Evolutionary conservation across 2,113 vertebrate species (phyloP).

Genomic region (Ibidorhyncha struthersii): DNA sequence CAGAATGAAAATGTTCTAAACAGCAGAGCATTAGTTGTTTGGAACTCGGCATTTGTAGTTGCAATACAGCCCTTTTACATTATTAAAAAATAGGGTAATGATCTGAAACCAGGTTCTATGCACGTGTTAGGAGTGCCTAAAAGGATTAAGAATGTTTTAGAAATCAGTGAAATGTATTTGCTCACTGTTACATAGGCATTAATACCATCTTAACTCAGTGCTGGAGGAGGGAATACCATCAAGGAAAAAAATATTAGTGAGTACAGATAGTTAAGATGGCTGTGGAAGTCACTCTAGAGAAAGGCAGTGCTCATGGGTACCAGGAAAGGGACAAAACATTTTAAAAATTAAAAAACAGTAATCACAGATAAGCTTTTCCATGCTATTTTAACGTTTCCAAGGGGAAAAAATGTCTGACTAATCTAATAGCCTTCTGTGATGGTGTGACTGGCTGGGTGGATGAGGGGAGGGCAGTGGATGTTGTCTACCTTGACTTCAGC

Average conservation of each 20-base stretch:
- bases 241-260: background rate
- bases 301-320: background rate
- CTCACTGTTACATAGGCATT: background rate
- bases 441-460: too few relatives aligned
- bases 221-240: background rate
- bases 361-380: background rate
- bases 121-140: background rate
- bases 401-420: too few relatives aligned
- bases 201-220: background rate
- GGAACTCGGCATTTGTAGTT: background rate
- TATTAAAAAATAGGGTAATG: background rate
- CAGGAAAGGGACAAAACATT: background rate
- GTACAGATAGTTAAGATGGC: background rate
- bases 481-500: too few relatives aligned
- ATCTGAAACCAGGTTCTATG: background rate
- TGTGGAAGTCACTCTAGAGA: background rate
- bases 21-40: background rate
- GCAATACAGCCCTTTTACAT: background rate
- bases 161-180: background rate
- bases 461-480: too few relatives aligned
- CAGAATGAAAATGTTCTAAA: background rate
- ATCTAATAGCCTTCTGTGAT: too few relatives aligned
- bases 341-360: background rate
- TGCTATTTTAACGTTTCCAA: background rate
- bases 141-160: background rate